Evolutionary conservation across 2,888 invertebrate genomes (phyloP), one percentile per base, ranked within the genome.

Genomic region (Drosophila neotestacea): DNA sequence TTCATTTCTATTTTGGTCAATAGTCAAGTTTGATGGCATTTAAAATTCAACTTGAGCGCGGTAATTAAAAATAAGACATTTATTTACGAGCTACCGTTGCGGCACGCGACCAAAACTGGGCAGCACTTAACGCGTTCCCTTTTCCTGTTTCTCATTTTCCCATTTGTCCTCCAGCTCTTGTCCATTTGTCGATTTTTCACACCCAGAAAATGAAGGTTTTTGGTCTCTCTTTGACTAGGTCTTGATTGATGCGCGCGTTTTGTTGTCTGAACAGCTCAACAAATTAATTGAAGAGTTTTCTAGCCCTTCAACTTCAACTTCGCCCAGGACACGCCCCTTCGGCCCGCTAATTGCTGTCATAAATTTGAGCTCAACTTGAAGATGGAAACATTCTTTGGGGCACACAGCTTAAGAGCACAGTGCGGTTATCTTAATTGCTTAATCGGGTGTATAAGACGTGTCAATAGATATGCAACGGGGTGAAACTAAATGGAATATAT

Each of bases 1-100:
- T 52, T 54, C 32, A 44, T 28, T 36, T 47, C 16, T 28, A 34
- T 44, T 30, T 27, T 36, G 28, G n/a, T 41, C 32, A 46, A 56
- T 52, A 7, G 11, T n/a, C 63, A 47, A 63, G 46, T 47, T 54
- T 52, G 27, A 73, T 65, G 52, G 48, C 67, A 71, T 77, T 82
- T 70, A 69, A 88, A 85, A 80, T 73, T 71, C 74, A 64, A 70
- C 76, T 88, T 70, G 77, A 80, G 78, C 74, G 79, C 66, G 79
- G 72, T 88, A 89, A 89, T 89, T 89, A 87, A 85, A 89, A 87
- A 81, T 81, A 81, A 87, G 84, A 75, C 82, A 56, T 67, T 81
- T 87, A 88, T 88, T 89, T 87, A 84, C 78, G 75, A 81, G 56
- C 75, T 66, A 54, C 59, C 66, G 50, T 51, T 22, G 41, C 32